Conservation (phyloP, 2,113 vertebrate genomes). For the Pongo abelii region DNA sequence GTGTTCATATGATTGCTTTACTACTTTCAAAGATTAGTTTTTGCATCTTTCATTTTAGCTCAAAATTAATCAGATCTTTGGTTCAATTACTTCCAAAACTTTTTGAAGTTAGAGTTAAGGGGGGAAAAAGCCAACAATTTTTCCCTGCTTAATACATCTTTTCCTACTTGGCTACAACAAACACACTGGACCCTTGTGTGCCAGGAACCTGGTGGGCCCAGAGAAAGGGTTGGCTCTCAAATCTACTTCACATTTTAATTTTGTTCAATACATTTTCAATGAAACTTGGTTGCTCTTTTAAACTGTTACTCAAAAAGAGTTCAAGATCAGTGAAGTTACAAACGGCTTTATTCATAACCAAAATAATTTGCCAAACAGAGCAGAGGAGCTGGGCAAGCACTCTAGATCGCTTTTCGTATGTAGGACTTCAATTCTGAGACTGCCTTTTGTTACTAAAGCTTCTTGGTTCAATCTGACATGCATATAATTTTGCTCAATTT, state of each 20-base stretch:
- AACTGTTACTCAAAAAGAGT: background rate
- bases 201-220: too few species aligned
- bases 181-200: accelerated
- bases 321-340: background rate
- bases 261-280: background rate
- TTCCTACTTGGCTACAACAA: background rate
- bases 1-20: background rate
- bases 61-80: background rate
- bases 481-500: background rate
- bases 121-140: background rate
- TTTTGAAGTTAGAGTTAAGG: background rate
- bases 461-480: background rate
- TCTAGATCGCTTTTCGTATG: background rate
- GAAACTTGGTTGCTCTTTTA: background rate
- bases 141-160: background rate
- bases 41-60: background rate
- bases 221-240: background rate
- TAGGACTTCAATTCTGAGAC: background rate
- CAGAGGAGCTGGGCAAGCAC: background rate
- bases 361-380: background rate
- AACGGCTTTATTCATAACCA: background rate
- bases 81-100: background rate
- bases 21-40: background rate
- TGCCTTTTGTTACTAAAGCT: background rate
- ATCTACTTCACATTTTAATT: background rate